Base-by-base conservation (phyloP, 2,797 vertebrate species). In the Gymnoscopelus braueri region DNA sequence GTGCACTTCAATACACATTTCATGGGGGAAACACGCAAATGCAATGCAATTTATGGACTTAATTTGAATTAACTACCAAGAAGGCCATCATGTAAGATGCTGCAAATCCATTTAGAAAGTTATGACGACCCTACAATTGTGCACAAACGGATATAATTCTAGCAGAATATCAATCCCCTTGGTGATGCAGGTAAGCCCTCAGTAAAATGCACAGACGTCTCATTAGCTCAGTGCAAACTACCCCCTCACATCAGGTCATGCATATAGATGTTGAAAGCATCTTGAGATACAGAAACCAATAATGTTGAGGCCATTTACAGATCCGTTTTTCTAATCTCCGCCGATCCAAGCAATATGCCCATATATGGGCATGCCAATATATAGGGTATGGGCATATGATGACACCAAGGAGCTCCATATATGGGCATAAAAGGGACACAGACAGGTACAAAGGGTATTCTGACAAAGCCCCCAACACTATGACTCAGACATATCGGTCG, bases 31-130 rank as follows among this genome's bases (percentile, higher is more conserved):
- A 44, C 53, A 60, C 32, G 5, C 26, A 29, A 7, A 19, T 19
- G 1, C 1, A 1, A 35, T 35, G 32, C 32, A 60, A 84, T 78
- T 71, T 66, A 83, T 84, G 64, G 60, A 51, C 9, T 77, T 80
- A 51, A 85, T 85, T 85, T 74, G 32, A 75, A 71, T 57, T 24
- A 65, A 50, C 58, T 72, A 51, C 66, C 51, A n/a, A 53, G 51
- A n/a, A n/a, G 51, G 19, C 19, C 51, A n/a, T 6, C 7, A 5
- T 53, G 51, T 15, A 53, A 53, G n/a, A 53, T 53, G 54, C 69
- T 26, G 67, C 58, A 48, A 48, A 60, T 49, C 61, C 72, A 79
- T 83, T 88, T 85, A 82, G 79, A 81, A 70, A 61, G 32, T 35
- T 76, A 66, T 59, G 63, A 76, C 74, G 78, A 75, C 54, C 63